Base-by-base conservation (phyloP, 2,113 vertebrate genomes). In the Pollachius pollachius region DNA sequence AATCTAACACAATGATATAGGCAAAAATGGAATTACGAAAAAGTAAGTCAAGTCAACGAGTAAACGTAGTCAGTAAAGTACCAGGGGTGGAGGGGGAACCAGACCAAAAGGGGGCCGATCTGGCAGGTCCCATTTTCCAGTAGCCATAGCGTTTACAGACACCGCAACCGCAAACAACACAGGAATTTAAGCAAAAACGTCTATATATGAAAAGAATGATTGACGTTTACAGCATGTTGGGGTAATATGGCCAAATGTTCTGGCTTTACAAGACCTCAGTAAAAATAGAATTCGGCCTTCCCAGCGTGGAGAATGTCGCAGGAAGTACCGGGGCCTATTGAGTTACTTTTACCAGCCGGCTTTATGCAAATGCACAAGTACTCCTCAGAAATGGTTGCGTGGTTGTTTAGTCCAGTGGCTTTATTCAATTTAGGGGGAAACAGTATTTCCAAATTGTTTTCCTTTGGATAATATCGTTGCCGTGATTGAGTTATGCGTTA, bases 1-100 rank as follows among this genome's bases (percentile, higher is more conserved):
- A 81, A 74, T 79, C 75, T 76, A 85, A 86, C 21, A 87, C 84
- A 90, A 81, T 84, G 60, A 86, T 78, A 83, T 81, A 23, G 21
- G 21, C 73, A 30, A 89, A 80, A 81, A 83, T 81, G 84, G 81
- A 89, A 89, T 86, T 81, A 86, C 67, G 66, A 67, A 68, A 30
- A 30, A 30, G 2, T 23, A 23, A 23, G 21, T 23, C 21, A 23
- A 23, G 21, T 23, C 21, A 23, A 23, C 21, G 21, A 1, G 2
- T 23, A 23, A 23, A 23, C 21, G 21, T 2, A 23, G 21, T 23
- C 21, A 23, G 21, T 23, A 23, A 30, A 30, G 30, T 30, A 30
- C 30, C 30, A 0, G 27, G n/a, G n/a, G n/a, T n/a, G 30, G 30
- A 30, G 30, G 30, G 30, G 30, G 30, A 23, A 23, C 21, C 21